phyloP scores from a whole-genome alignment of 2,888 invertebrate genomes.

The Synanthedon tipuliformis region DNA sequence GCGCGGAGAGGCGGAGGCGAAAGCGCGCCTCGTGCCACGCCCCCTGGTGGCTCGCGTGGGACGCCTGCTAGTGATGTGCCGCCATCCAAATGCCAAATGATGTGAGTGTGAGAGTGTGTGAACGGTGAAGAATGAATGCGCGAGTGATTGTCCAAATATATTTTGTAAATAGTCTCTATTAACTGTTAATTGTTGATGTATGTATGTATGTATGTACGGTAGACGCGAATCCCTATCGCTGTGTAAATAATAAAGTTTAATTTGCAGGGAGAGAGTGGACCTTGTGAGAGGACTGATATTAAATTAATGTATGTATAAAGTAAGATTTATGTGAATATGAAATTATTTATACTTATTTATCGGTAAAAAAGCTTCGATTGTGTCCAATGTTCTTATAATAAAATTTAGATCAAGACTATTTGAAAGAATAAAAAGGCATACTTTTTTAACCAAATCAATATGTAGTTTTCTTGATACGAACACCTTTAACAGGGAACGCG shows the following conservation, averaged over 20 bases:
- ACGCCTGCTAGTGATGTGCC: constrained; percentile 55
- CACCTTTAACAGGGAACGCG: no score
- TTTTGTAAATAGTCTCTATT: constrained; percentile 70
- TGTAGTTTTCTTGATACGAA: constrained; percentile 27
- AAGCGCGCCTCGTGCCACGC: constrained; percentile 71
- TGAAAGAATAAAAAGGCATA: constrained; percentile 71
- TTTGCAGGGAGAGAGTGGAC: constrained; percentile 71
- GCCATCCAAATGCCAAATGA: constrained; percentile 68
- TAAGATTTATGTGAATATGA: constrained; percentile 69
- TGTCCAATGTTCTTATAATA: constrained; percentile 69
- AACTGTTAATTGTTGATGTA: constrained; percentile 71
- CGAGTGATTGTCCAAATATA: constrained; percentile 51
- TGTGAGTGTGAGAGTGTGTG: constrained; percentile 48
- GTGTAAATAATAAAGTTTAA: constrained; percentile 68
- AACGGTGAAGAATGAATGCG: constrained; percentile 48
- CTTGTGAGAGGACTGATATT: constrained; percentile 71
- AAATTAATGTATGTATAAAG: constrained; percentile 70
- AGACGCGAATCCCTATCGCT: constrained; percentile 70
- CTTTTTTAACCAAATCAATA: constrained; percentile 66
- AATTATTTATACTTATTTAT: constrained; percentile 72
- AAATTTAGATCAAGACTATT: constrained; percentile 71
- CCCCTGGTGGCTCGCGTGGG: constrained; percentile 67
- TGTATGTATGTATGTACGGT: constrained; percentile 53
- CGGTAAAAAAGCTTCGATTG: constrained; percentile 70
- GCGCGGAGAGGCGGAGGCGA: constrained; percentile 78